phyloP scores from a whole-genome alignment of 2,888 invertebrate genomes.

The Drosophila engyochracea region DNA sequence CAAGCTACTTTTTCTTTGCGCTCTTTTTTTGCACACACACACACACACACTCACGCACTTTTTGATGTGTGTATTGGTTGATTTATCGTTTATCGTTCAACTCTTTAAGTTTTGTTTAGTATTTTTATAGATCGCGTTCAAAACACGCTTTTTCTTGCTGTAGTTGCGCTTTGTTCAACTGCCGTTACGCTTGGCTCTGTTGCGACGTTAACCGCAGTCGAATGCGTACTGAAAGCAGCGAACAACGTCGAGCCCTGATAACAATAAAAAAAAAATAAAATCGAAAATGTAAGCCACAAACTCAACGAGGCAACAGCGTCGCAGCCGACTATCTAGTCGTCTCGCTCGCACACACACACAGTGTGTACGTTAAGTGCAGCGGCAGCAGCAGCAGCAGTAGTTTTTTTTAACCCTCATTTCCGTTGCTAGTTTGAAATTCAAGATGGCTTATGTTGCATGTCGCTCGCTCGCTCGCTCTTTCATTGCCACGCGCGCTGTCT shows the following conservation, averaged over 20 bases:
- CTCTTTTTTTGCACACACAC: slow-evolving; percentile 14
- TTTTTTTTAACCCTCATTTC: slow-evolving; percentile 73
- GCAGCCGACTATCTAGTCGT: slow-evolving; percentile 35
- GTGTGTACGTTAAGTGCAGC: neutral
- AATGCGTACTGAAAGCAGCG: slow-evolving; percentile 71
- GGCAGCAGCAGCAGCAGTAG: slow-evolving; percentile 1
- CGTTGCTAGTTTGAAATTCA: slow-evolving; percentile 72
- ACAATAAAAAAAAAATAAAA: slow-evolving; percentile 57
- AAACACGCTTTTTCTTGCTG: slow-evolving; percentile 30
- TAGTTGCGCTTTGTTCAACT: slow-evolving; percentile 35
- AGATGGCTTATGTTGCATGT: slow-evolving; percentile 75
- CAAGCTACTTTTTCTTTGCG: slow-evolving; percentile 13
- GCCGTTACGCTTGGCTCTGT: slow-evolving; percentile 62
- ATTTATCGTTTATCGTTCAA: slow-evolving; percentile 34
- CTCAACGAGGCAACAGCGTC: slow-evolving; percentile 7
- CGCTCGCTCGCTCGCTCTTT: slow-evolving; percentile 36
- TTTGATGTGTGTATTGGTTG: slow-evolving; percentile 15
- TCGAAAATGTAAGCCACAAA: neutral
- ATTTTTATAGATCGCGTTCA: slow-evolving; percentile 17
- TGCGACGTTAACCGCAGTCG: slow-evolving; percentile 70
- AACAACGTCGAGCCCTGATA: slow-evolving; percentile 61
- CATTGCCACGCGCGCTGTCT: slow-evolving; percentile 11
- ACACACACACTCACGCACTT: slow-evolving; percentile 7
- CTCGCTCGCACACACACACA: slow-evolving; percentile 47
- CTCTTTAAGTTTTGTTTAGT: slow-evolving; percentile 15